phyloP scores from a whole-genome alignment of 2,797 vertebrate species.

The Chiloscyllium punctatum region DNA sequence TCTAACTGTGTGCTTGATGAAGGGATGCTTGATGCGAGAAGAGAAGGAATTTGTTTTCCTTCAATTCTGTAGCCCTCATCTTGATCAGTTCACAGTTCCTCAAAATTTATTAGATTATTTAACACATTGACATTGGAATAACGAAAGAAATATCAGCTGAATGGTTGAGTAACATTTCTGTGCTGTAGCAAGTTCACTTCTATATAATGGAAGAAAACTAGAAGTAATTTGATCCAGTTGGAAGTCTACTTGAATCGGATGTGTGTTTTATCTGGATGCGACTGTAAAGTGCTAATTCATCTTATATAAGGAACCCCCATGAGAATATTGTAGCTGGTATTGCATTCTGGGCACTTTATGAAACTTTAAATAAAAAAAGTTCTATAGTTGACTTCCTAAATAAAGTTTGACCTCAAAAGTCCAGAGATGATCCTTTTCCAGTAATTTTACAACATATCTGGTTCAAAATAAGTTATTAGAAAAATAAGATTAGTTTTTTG shows the following conservation, averaged over 20 bases:
- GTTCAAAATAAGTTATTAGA: too few species aligned
- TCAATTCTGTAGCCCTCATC: not conserved
- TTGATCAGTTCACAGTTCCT: not conserved
- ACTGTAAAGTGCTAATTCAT: not conserved
- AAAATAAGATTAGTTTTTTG: not conserved
- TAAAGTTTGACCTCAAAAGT: not conserved
- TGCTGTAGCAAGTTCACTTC: not conserved
- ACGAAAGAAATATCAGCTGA: not conserved
- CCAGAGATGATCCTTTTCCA: not conserved
- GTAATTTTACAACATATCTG: not conserved
- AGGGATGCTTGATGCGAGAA: not conserved
- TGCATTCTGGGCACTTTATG: not conserved
- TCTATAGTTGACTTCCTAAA: not conserved
- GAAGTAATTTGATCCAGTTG: not conserved
- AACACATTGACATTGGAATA: not conserved
- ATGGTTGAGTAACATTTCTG: not conserved
- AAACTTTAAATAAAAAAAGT: not conserved
- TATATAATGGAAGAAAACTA: not conserved
- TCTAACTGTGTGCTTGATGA: not conserved
- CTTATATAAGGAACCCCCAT: not conserved
- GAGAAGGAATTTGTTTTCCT: not conserved
- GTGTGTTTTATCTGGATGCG: conserved; percentile 11
- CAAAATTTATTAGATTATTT: not conserved
- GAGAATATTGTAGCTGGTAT: not conserved
- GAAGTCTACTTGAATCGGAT: not conserved